These are phyloP conservation scores for Boloria selene DNA, from an alignment of 2,888 invertebrate genomes.

Conservation along the genomic window DNA sequence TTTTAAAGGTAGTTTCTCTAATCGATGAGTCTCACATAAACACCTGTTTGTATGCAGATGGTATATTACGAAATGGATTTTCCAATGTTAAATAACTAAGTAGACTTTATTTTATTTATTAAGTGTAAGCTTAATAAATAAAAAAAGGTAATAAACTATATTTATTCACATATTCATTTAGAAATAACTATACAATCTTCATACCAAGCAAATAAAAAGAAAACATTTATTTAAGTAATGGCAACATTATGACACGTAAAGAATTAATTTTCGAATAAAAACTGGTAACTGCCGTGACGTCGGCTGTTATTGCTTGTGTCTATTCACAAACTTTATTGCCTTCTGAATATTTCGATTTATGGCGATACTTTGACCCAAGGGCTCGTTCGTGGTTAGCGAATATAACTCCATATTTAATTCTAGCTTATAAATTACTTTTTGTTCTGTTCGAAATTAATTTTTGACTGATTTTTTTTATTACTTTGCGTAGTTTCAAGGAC, in stretches of 20 bases:
- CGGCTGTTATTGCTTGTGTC: slow-evolving; percentile 48
- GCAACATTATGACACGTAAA: slow-evolving; percentile 35
- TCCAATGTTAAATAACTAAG: no score
- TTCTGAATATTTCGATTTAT: slow-evolving; percentile 33
- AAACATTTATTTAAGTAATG: slow-evolving; percentile 19
- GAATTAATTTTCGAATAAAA: slow-evolving; percentile 53
- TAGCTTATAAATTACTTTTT: slow-evolving; percentile 32
- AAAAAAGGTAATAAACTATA: no score
- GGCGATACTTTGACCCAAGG: slow-evolving; percentile 30
- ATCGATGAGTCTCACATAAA: no score
- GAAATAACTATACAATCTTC: no score
- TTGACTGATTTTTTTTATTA: slow-evolving; percentile 24
- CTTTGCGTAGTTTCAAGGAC: slow-evolving; percentile 22
- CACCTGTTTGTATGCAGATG: no score
- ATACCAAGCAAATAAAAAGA: background rate
- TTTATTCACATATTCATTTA: no score
- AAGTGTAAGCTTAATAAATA: no score
- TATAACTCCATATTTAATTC: slow-evolving; percentile 31
- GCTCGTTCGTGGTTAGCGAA: slow-evolving; percentile 21
- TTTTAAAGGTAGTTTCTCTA: no score
- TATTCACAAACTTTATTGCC: slow-evolving; percentile 43
- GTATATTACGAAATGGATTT: no score
- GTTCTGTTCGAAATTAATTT: slow-evolving; percentile 21
- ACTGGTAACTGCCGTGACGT: slow-evolving; percentile 51
- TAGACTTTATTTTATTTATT: no score